Evolutionary conservation across 2,888 invertebrate genomes (phyloP), one percentile per base, ranked within the genome.

Genomic region (Cylindroiulus punctatus): DNA sequence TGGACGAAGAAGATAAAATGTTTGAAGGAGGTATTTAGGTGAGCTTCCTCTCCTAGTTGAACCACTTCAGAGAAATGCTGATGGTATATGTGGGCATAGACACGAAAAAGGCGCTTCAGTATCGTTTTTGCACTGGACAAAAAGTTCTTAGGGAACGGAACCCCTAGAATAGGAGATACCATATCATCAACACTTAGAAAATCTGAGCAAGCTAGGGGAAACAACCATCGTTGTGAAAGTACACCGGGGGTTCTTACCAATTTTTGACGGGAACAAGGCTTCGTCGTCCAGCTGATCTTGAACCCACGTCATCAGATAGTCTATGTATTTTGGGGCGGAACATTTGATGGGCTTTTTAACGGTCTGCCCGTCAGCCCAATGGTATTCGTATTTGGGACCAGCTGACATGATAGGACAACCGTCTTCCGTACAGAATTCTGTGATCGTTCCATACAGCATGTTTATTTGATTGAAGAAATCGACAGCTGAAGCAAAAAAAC

Each of bases 391-490:
- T 92, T 98, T 98, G 88, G 98, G 98, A 81, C 99, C 99, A 19
- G 99, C 99, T 14, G 98, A 98, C 99, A 99, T 99, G 89, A 99
- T 98, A 14, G 96, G 95, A 92, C 98, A 99, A 88, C 96, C 96
- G 90, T 98, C 97, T 91, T 98, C 98, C 4, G 98, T 98, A 91
- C 99, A 99, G 92, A 98, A 98, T 92, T 99, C 99, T n/a, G 98
- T 98, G 90, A 99, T 97, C 44, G 99, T 99, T 85, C 99, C 99
- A 90, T 99, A 99, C 88, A 99, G 92, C 99, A 99, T 99, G 92
- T 98, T 98, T 91, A 99, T 99, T 93, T 99, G 99, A 92, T 99
- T 99, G 92, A 99, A 99, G 92, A 99, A 99, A 92, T 99, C 99
- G 88, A 99, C 98, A 90, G 98, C 98, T 98, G 92, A 81, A n/a